These are phyloP conservation scores for Ypsolopha scabrella DNA, from an alignment of 2,888 invertebrate species.

Conservation along the genomic window DNA sequence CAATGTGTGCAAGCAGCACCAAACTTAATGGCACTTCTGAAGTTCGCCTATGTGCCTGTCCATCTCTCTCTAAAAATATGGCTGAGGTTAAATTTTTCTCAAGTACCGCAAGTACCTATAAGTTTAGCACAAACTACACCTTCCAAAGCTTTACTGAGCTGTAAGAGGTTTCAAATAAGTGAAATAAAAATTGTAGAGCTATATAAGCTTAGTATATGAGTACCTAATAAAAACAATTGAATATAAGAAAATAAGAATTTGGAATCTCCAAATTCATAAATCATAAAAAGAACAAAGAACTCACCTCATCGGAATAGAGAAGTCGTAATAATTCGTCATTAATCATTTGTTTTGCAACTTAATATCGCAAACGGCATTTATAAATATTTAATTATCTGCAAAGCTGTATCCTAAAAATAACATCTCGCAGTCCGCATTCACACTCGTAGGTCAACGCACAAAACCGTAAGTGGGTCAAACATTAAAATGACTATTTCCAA, in stretches of 20 bases:
- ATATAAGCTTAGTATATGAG: background rate
- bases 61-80: no score
- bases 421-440: constrained; percentile 60
- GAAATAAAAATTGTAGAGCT: constrained; percentile 4
- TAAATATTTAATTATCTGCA: constrained; percentile 68
- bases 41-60: no score
- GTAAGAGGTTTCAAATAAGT: background rate
- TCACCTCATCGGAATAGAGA: constrained; percentile 22
- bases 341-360: constrained; percentile 22
- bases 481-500: constrained; percentile 40
- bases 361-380: constrained; percentile 39
- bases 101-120: no score
- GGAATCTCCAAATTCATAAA: constrained; percentile 23
- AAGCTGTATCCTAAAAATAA: constrained; percentile 66
- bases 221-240: background rate
- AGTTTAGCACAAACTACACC: no score
- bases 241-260: background rate
- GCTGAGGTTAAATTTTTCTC: no score
- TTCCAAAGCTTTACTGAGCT: no score
- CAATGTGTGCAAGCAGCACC: no score
- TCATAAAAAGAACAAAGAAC: constrained; percentile 35
- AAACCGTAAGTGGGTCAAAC: constrained; percentile 63
- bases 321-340: constrained; percentile 25
- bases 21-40: no score
- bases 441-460: constrained; percentile 65